Percentiles rank a stretch among this genome's conserved stretches.
These are phyloP conservation scores for Bettongia penicillata DNA, from an alignment of 2,113 vertebrate species.

Conservation along the genomic window DNA sequence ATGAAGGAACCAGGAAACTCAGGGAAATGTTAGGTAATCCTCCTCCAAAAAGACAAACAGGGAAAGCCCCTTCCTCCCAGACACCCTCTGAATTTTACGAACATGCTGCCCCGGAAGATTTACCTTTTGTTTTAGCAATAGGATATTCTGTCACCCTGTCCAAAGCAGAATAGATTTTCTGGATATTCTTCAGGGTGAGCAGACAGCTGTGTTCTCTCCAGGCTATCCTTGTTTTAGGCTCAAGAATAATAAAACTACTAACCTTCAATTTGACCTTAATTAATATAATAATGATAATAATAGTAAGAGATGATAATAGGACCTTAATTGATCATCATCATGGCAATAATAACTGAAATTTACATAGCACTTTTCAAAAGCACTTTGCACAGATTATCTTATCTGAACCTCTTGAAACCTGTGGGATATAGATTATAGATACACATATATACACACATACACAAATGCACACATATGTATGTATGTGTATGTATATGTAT, in stretches of 20 bases:
- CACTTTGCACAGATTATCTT: neutral
- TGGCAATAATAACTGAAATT: neutral
- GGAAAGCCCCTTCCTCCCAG: neutral
- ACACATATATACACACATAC: no score
- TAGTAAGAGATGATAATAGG: neutral
- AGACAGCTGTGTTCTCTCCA: neutral
- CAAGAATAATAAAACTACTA: neutral
- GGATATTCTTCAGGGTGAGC: neutral
- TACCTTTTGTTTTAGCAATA: neutral
- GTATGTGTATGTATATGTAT: no score
- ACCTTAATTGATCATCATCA: neutral
- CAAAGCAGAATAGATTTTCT: neutral
- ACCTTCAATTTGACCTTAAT: neutral
- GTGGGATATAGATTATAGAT: no score
- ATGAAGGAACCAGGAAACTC: neutral
- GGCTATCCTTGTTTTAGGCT: neutral
- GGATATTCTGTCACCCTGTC: neutral
- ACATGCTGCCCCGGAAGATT: neutral
- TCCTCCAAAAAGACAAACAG: neutral
- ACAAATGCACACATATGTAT: no score
- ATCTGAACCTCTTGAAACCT: neutral
- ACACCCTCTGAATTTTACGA: neutral
- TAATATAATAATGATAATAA: neutral
- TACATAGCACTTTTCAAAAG: neutral
- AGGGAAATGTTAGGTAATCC: neutral